Evolutionary conservation across 2,113 vertebrate species (phyloP).

Genomic region (Barbus barbus): DNA sequence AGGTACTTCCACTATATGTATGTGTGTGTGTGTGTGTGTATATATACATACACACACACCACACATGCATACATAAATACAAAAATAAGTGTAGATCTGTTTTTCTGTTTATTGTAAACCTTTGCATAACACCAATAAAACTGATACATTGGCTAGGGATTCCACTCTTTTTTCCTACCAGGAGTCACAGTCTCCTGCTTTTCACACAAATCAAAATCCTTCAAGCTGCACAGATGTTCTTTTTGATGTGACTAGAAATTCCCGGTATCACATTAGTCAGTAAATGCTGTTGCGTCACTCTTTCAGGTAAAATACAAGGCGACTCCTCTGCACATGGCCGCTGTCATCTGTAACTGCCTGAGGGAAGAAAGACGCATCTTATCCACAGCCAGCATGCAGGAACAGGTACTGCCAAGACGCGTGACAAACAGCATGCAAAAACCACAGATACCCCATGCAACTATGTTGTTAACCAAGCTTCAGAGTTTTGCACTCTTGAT

Average conservation of each 20-base stretch:
- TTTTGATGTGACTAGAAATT: background rate
- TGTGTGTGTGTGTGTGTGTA: too few species aligned
- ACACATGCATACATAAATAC: too few species aligned
- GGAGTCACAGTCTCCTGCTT: background rate
- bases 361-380: conserved; percentile 92
- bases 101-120: background rate
- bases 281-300: background rate
- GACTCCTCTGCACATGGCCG: conserved; percentile 85
- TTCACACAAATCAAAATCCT: background rate
- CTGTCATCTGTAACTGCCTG: conserved; percentile 89
- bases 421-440: background rate
- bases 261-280: background rate
- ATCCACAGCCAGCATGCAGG: conserved; percentile 86
- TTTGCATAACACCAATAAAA: background rate
- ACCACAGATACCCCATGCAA: conserved; percentile 15
- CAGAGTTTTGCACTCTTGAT: background rate
- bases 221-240: background rate
- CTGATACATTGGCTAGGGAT: too few species aligned
- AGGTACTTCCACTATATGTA: background rate
- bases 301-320: conserved; percentile 86
- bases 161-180: background rate
- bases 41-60: too few species aligned
- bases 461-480: background rate
- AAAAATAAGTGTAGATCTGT: too few species aligned
- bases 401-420: conserved; percentile 82